phyloP scores from a whole-genome alignment of 2,113 vertebrate genomes.

The Pitta sordida region DNA sequence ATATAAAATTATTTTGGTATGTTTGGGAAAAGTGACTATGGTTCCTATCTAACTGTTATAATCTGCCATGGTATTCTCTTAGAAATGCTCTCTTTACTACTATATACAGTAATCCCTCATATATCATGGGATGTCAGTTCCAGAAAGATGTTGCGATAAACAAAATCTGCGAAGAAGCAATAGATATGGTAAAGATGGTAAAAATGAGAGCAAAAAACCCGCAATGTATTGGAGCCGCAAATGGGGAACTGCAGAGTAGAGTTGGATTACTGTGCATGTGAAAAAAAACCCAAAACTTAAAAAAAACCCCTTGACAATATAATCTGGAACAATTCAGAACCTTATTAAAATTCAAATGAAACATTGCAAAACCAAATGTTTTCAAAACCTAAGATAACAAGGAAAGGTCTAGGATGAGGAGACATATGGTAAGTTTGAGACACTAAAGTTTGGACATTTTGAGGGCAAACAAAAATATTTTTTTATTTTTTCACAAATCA shows the following conservation, averaged over 20 bases:
- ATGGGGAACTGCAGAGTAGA: too few relatives aligned
- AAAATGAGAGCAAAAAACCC: too few relatives aligned
- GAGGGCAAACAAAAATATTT: conserved; percentile 3
- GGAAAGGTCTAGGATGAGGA: not conserved
- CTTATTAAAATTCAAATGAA: conserved; percentile 40
- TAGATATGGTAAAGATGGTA: too few relatives aligned
- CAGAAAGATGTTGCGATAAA: too few relatives aligned
- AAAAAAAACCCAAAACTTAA: not conserved
- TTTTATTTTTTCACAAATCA: not conserved
- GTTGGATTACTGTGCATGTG: too few relatives aligned
- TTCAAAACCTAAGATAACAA: conserved; percentile 1
- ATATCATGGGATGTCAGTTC: too few relatives aligned
- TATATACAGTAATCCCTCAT: too few relatives aligned
- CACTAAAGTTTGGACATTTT: conserved; percentile 25
- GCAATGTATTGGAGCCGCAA: too few relatives aligned
- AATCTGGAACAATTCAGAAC: not conserved
- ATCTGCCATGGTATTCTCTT: not conserved
- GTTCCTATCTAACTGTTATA: conserved; percentile 18
- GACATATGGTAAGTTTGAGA: conserved; percentile 3
- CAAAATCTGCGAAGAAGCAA: too few relatives aligned
- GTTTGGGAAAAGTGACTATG: conserved; percentile 39
- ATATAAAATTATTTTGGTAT: conserved; percentile 36
- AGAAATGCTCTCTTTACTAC: conserved; percentile 9
- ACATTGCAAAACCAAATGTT: conserved; percentile 26
- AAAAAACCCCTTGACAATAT: not conserved